These are phyloP conservation scores for Achroia grisella DNA, from an alignment of 1,140 invertebrate species.

Conservation along the genomic window DNA sequence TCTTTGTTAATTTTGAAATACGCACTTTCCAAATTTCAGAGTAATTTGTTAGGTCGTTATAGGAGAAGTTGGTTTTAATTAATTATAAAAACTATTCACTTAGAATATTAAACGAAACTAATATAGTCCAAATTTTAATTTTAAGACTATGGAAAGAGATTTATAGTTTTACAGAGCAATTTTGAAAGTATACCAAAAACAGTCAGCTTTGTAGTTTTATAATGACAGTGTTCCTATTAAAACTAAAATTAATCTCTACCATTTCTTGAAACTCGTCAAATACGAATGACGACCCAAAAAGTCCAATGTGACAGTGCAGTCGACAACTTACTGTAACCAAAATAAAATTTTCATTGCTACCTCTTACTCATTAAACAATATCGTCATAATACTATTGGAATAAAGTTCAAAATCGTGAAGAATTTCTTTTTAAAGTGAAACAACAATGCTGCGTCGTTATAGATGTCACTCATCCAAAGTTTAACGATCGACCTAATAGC, in stretches of 20 bases:
- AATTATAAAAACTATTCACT: too few relatives aligned
- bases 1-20: too few relatives aligned
- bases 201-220: too few relatives aligned
- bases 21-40: too few relatives aligned
- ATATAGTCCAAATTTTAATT: too few relatives aligned
- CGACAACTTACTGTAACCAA: conserved; percentile 48
- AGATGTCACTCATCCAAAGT: conserved; percentile 71
- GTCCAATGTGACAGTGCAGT: conserved; percentile 44
- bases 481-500: conserved; percentile 70
- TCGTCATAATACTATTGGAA: conserved; percentile 3
- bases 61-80: too few relatives aligned
- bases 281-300: conserved; percentile 57
- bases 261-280: conserved; percentile 57
- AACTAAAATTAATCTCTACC: conserved; percentile 48
- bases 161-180: too few relatives aligned
- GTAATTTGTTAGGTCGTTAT: too few relatives aligned
- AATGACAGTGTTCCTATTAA: conserved; percentile 29
- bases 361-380: not conserved
- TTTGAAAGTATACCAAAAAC: too few relatives aligned
- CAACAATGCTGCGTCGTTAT: conserved; percentile 34
- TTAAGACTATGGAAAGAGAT: too few relatives aligned
- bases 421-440: not conserved
- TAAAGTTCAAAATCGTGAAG: conserved; percentile 12
- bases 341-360: conserved; percentile 12
- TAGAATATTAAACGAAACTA: too few relatives aligned